Evolutionary conservation across 2,113 vertebrate species (phyloP).

Genomic region (Turdus rufiventris): DNA sequence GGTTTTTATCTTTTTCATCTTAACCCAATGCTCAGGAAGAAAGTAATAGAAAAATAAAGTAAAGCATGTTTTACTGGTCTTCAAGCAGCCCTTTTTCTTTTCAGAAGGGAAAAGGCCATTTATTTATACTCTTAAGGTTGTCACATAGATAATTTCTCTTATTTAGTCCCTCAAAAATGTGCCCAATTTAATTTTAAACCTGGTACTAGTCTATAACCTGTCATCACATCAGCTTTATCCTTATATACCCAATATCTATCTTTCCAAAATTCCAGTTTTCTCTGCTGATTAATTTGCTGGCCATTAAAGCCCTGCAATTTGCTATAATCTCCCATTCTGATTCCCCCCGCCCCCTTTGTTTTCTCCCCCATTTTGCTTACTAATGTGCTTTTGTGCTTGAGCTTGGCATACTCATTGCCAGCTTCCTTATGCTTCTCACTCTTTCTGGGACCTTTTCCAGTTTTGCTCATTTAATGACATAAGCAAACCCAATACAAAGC

Average conservation of each 20-base stretch:
- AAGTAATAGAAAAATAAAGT: not conserved
- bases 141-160: not conserved
- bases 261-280: not conserved
- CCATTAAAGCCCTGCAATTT: not conserved
- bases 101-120: not conserved
- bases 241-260: not conserved
- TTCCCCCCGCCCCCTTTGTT: accelerated
- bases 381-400: not conserved
- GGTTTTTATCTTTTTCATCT: not conserved
- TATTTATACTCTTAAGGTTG: not conserved
- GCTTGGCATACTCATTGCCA: not conserved
- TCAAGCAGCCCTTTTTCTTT: not conserved
- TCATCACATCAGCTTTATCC: not conserved
- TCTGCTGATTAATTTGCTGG: not conserved
- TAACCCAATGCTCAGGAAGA: not conserved
- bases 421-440: slow-evolving; percentile 34
- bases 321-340: not conserved
- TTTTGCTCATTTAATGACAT: slow-evolving; percentile 46
- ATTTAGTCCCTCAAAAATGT: not conserved
- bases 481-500: slow-evolving; percentile 20
- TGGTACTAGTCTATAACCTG: not conserved
- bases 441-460: slow-evolving; percentile 45
- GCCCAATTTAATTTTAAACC: not conserved
- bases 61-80: not conserved
- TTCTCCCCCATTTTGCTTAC: not conserved